Evolutionary conservation across 2,797 vertebrate genomes (phyloP).

Genomic region (Odontamblyopus rebecca): DNA sequence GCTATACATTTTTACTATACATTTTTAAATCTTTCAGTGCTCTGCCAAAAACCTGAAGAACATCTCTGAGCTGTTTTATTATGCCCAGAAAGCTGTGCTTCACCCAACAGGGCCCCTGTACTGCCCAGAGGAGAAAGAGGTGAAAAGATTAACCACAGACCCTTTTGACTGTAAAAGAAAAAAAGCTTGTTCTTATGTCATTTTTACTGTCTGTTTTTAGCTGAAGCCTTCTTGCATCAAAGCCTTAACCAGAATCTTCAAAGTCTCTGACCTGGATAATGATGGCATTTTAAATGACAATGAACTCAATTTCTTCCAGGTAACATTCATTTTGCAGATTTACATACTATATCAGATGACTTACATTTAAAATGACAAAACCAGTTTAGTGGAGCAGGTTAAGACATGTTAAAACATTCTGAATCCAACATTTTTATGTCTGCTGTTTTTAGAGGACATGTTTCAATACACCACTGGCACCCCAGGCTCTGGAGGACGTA

Average conservation of each 20-base stretch:
- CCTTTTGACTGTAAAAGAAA: background rate
- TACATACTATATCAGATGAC: background rate
- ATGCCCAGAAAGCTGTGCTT: slow-evolving; percentile 97
- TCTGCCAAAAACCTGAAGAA: slow-evolving; percentile 99
- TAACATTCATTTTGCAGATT: slow-evolving; percentile 49
- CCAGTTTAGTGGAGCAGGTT: slow-evolving; percentile 10
- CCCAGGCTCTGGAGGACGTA: slow-evolving; percentile 96
- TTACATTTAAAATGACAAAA: background rate
- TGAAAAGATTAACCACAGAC: slow-evolving; percentile 53
- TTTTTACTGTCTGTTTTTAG: slow-evolving; percentile 60
- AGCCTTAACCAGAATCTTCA: slow-evolving; percentile 95
- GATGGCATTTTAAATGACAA: slow-evolving; percentile 96
- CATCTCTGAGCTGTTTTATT: slow-evolving; percentile 98
- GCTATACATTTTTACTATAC: background rate
- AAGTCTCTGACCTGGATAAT: slow-evolving; percentile 97
- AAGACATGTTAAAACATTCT: slow-evolving; percentile 1
- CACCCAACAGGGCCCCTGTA: slow-evolving; percentile 97
- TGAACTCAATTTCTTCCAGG: slow-evolving; percentile 99
- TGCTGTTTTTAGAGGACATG: slow-evolving; percentile 84
- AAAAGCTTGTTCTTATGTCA: background rate
- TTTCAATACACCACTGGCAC: slow-evolving; percentile 95
- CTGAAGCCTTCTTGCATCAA: slow-evolving; percentile 95
- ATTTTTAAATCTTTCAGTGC: slow-evolving; percentile 77
- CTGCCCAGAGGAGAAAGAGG: slow-evolving; percentile 98
- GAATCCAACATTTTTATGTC: background rate